These are phyloP conservation scores for Chaetura pelagica DNA, from an alignment of 2,113 vertebrate genomes.

Conservation along the genomic window DNA sequence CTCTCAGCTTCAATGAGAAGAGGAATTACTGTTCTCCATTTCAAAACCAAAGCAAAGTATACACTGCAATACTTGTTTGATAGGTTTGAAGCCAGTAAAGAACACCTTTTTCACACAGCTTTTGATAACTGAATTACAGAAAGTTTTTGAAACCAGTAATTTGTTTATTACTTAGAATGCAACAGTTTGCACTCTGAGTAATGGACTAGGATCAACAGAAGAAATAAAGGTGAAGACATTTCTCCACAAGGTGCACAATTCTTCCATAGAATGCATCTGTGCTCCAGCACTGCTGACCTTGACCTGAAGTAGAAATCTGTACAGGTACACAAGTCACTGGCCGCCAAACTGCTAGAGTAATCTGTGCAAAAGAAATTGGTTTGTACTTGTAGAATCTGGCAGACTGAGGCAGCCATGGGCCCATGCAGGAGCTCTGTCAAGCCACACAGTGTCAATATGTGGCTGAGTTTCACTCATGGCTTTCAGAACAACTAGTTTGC, in stretches of 20 bases:
- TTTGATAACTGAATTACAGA: neutral
- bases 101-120: neutral
- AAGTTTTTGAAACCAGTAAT: neutral
- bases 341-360: neutral
- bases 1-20: neutral
- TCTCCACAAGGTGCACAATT: fast-evolving
- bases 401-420: neutral
- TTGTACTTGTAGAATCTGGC: neutral
- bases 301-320: neutral
- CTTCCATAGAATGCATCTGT: neutral
- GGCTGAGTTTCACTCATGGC: neutral
- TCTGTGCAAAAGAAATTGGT: neutral
- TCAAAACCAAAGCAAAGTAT: neutral
- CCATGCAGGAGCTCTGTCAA: neutral
- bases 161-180: neutral
- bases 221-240: neutral
- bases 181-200: neutral
- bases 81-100: neutral
- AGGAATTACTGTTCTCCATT: neutral
- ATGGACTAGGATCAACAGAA: neutral
- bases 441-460: neutral
- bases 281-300: neutral
- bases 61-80: neutral
- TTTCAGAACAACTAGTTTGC: neutral
- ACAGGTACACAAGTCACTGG: no score